Base-by-base conservation (phyloP, 2,113 vertebrate species). In the Eupsittula cactorum region DNA sequence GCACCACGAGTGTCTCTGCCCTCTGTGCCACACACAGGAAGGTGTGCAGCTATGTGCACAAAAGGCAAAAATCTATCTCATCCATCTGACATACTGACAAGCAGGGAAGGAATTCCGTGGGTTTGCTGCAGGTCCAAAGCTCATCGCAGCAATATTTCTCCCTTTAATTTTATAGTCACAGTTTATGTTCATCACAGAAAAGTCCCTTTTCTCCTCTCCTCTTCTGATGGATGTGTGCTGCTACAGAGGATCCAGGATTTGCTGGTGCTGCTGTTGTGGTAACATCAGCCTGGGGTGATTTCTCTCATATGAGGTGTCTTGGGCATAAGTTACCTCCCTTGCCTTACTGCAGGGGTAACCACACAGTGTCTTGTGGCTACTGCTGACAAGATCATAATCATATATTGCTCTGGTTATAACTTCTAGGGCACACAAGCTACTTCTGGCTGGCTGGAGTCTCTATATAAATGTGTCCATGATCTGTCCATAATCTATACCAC, bases 261-360 rank as follows among this genome's bases (percentile, higher is more conserved):
- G 92, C 95, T 94, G 92, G 90, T 95, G 96, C 49, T 94, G 74
- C 80, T 89, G n/a, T 9, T 67, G 53, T 19, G 74, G 27, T 28
- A 68, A 35, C 23, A 28, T 80, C 63, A 90, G 53, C 53, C 71
- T n/a, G 47, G 46, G 21, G 33, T 73, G 59, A 20, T 55, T 89
- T 68, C 39, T 91, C 55, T 47, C 41, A 3, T 3, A 11, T 6
- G n/a, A 47, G 20, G 20, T 29, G 6, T 31, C 47, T 55, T 24
- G 27, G 37, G 14, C 11, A 3, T 19, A 44, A 31, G 16, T 24
- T 73, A 24, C 39, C 52, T 62, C 35, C 19, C 52, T 44, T 46
- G 14, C 21, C 33, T 67, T 65, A 11, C 28, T 69, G 28, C 24
- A 8, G 49, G n/a, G 31, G 16, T 47, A 71, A 46, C 55, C 20